These are phyloP conservation scores for Tachypleus tridentatus DNA, from an alignment of 1,140 invertebrate genomes.

Conservation along the genomic window DNA sequence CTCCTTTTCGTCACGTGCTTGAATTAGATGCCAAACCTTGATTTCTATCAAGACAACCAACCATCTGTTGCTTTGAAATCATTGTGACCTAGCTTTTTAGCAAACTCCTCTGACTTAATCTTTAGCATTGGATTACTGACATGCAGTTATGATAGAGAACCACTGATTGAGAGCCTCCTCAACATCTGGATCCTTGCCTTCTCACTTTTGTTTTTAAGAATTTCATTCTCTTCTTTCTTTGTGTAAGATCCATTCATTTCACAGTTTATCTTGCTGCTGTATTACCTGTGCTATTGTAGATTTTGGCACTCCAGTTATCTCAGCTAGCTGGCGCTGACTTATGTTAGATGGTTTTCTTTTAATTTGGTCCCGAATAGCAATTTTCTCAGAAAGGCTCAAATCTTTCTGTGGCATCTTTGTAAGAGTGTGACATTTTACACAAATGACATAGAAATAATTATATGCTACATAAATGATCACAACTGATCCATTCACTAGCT, in stretches of 20 bases:
- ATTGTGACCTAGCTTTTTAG: constrained; percentile 17
- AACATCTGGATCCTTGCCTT: constrained; percentile 20
- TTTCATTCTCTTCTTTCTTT: too few species aligned
- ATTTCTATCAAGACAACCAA: constrained; percentile 23
- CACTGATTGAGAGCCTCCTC: constrained; percentile 22
- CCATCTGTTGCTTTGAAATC: constrained; percentile 28
- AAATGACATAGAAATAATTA: too few species aligned
- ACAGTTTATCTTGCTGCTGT: constrained; percentile 9
- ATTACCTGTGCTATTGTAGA: constrained; percentile 9
- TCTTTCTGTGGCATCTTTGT: constrained; percentile 5
- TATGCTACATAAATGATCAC: too few species aligned
- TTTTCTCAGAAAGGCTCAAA: background rate
- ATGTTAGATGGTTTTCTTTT: constrained; percentile 1
- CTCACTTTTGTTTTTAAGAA: constrained; percentile 7
- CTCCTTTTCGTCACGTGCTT: constrained; percentile 11
- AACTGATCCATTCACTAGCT: too few species aligned
- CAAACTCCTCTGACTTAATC: constrained; percentile 21
- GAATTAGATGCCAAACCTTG: constrained; percentile 18
- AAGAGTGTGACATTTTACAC: background rate
- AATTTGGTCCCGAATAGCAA: constrained; percentile 4
- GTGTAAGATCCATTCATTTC: background rate
- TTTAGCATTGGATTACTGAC: constrained; percentile 21
- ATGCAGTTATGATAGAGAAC: constrained; percentile 17
- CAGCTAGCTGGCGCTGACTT: constrained; percentile 5
- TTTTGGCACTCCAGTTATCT: constrained; percentile 13